These are phyloP conservation scores for Helarctos malayanus DNA, from an alignment of 2,797 vertebrate species.

Conservation along the genomic window DNA sequence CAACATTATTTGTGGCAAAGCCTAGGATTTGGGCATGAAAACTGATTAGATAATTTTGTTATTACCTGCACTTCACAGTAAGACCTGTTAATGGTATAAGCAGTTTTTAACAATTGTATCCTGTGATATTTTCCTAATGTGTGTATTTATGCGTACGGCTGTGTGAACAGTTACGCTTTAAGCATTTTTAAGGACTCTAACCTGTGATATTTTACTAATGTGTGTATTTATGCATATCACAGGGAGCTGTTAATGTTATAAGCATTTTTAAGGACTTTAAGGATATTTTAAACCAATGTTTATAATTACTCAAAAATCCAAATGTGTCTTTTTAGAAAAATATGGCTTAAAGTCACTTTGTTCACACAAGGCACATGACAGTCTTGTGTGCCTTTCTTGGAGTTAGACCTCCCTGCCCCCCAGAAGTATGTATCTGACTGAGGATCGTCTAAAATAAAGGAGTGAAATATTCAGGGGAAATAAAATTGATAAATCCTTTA, in stretches of 20 bases:
- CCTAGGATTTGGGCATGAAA: background rate
- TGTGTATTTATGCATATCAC: slow-evolving; percentile 67
- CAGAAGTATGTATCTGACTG: background rate
- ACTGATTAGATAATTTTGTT: slow-evolving; percentile 62
- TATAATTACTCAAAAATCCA: slow-evolving; percentile 62
- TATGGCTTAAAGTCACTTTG: slow-evolving; percentile 37
- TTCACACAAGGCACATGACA: background rate
- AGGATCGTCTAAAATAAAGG: background rate
- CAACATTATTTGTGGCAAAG: background rate
- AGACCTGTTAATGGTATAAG: slow-evolving; percentile 70
- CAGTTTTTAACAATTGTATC: slow-evolving; percentile 69
- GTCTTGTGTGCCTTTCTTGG: background rate
- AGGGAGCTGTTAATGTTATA: slow-evolving; percentile 67
- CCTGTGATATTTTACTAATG: slow-evolving; percentile 78
- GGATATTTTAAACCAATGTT: slow-evolving; percentile 72
- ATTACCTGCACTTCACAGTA: slow-evolving; percentile 28
- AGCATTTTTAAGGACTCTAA: slow-evolving; percentile 72
- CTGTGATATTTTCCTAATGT: slow-evolving; percentile 73
- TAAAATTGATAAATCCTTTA: background rate
- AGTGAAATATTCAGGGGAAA: slow-evolving; percentile 15
- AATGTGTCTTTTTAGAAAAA: slow-evolving; percentile 45
- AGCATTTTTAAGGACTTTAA: slow-evolving; percentile 64
- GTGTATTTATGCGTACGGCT: slow-evolving; percentile 71
- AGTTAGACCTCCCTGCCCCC: background rate
- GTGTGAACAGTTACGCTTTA: slow-evolving; percentile 69